Conservation (phyloP, 2,888 invertebrate species). For the Orchesellides sinensis region DNA sequence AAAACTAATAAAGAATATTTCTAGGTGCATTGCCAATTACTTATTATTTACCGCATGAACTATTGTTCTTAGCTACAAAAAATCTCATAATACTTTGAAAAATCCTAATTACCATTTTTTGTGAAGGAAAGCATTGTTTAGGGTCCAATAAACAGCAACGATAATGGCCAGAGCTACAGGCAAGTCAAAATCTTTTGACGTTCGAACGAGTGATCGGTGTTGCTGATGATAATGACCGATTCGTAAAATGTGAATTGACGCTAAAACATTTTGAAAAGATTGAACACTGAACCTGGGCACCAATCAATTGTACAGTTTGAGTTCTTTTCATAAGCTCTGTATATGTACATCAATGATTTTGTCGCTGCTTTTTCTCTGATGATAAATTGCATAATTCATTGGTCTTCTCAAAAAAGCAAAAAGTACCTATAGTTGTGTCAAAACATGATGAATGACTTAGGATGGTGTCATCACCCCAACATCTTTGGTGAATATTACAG, state of each 20-base stretch:
- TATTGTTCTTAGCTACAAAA: constrained; percentile 20
- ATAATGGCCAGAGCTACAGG: constrained; percentile 38
- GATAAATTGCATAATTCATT: constrained; percentile 56
- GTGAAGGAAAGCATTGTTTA: constrained; percentile 52
- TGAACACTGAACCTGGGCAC: neutral
- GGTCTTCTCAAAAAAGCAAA: constrained; percentile 34
- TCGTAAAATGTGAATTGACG: no score
- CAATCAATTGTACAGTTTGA: neutral
- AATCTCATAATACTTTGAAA: constrained; percentile 24
- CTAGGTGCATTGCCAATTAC: no score
- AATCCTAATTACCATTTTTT: constrained; percentile 51
- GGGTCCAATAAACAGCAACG: constrained; percentile 29
- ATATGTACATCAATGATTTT: neutral
- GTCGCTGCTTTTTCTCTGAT: neutral
- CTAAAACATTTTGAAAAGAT: no score
- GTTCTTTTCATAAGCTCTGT: neutral
- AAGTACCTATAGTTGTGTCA: neutral
- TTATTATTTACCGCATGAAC: no score
- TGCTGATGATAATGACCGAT: no score
- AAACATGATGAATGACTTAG: constrained; percentile 57
- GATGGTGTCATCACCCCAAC: constrained; percentile 58
- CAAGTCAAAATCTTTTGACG: constrained; percentile 40
- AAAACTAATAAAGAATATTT: no score
- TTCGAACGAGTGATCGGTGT: no score
- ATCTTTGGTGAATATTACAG: constrained; percentile 3